These are phyloP conservation scores for Florisuga fusca DNA, from an alignment of 2,797 vertebrate genomes.

Conservation along the genomic window DNA sequence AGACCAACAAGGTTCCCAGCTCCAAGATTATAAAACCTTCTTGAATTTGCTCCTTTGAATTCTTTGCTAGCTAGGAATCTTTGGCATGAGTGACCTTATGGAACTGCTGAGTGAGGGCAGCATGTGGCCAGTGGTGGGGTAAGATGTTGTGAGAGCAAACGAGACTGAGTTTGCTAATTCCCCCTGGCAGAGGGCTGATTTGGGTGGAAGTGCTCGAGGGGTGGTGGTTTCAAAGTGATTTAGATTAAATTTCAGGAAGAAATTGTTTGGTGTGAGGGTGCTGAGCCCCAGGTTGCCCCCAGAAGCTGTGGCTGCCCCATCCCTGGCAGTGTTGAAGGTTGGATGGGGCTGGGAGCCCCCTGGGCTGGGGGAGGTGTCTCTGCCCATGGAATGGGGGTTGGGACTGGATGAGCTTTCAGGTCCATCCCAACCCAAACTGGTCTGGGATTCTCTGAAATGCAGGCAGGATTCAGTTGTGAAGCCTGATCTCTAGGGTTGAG, in stretches of 20 bases:
- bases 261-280: no score
- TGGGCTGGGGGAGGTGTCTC: no score
- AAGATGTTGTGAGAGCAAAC: neutral
- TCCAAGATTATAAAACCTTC: neutral
- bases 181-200: neutral
- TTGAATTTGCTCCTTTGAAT: neutral
- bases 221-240: no score
- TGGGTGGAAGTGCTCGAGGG: neutral
- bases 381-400: no score
- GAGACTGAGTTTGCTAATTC: neutral
- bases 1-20: neutral
- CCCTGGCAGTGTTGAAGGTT: no score
- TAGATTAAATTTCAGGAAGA: no score
- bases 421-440: no score
- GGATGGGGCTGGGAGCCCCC: no score
- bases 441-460: neutral
- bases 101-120: neutral
- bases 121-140: neutral
- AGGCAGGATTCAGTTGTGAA: neutral
- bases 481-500: fast-evolving
- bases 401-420: no score
- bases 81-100: neutral
- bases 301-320: no score
- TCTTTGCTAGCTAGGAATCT: neutral
- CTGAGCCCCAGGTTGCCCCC: no score